phyloP scores from a whole-genome alignment of 2,797 vertebrate species.

The Valencia hispanica region DNA sequence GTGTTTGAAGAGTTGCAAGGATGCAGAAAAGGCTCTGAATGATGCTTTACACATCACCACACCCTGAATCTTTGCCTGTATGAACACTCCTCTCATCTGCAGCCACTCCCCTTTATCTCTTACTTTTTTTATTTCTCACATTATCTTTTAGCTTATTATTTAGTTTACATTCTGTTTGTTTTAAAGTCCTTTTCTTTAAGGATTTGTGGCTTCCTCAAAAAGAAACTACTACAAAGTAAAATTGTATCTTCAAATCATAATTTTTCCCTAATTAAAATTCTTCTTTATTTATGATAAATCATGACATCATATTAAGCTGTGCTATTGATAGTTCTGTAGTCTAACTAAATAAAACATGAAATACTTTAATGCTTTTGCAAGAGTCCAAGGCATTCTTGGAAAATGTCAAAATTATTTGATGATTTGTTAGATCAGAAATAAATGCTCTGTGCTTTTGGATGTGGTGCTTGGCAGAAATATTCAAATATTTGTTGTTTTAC shows the following conservation, averaged over 20 bases:
- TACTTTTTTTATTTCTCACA: not conserved
- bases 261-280: not conserved
- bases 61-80: constrained; percentile 58
- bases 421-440: not conserved
- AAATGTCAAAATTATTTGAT: not conserved
- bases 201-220: not conserved
- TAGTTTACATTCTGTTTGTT: not conserved
- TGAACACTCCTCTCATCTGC: constrained; percentile 29
- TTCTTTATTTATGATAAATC: not conserved
- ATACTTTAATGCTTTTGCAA: not conserved
- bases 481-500: no score
- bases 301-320: not conserved
- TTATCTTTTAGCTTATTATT: not conserved
- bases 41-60: constrained; percentile 68
- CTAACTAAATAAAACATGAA: not conserved
- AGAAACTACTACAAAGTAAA: not conserved
- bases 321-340: not conserved
- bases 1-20: constrained; percentile 31
- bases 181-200: not conserved
- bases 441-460: not conserved
- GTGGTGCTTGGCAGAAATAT: no score
- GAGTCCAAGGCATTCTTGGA: no score
- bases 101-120: constrained; percentile 40
- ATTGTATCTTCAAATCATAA: not conserved
- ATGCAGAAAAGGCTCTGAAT: constrained; percentile 34